These are phyloP conservation scores for Phrynosoma platyrhinos DNA, from an alignment of 2,113 vertebrate genomes.

Conservation along the genomic window DNA sequence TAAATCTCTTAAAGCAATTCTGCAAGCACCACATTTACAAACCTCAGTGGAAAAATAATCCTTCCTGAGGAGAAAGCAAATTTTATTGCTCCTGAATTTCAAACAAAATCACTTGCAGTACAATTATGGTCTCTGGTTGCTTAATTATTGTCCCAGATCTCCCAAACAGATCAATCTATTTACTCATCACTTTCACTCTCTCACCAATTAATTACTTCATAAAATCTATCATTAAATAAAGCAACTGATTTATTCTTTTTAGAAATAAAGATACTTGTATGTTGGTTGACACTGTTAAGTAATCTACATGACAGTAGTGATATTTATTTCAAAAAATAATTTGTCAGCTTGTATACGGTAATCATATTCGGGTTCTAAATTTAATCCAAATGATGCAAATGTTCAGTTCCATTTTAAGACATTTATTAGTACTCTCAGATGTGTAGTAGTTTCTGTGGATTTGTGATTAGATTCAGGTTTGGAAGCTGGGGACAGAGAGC, in stretches of 20 bases:
- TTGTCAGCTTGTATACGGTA: too few relatives aligned
- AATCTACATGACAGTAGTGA: conserved; percentile 23
- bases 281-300: not conserved
- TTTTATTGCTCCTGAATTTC: conserved; percentile 16
- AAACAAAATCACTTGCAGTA: conserved; percentile 25
- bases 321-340: not conserved
- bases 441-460: not conserved
- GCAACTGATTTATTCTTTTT: not conserved
- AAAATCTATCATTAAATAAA: not conserved
- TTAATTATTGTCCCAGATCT: conserved; percentile 2
- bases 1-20: conserved; percentile 21
- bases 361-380: too few relatives aligned
- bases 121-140: conserved; percentile 18
- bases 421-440: not conserved
- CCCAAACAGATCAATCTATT: not conserved
- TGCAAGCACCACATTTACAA: not conserved
- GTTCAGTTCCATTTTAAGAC: not conserved
- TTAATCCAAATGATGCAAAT: not conserved
- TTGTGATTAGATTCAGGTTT: not conserved
- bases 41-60: not conserved
- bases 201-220: conserved; percentile 13
- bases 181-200: not conserved
- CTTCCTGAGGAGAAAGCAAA: conserved; percentile 1
- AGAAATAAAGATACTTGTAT: not conserved
- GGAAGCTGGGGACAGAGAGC: not conserved